Evolutionary conservation across 2,113 vertebrate genomes (phyloP).

Genomic region (Pituophis catenifer): DNA sequence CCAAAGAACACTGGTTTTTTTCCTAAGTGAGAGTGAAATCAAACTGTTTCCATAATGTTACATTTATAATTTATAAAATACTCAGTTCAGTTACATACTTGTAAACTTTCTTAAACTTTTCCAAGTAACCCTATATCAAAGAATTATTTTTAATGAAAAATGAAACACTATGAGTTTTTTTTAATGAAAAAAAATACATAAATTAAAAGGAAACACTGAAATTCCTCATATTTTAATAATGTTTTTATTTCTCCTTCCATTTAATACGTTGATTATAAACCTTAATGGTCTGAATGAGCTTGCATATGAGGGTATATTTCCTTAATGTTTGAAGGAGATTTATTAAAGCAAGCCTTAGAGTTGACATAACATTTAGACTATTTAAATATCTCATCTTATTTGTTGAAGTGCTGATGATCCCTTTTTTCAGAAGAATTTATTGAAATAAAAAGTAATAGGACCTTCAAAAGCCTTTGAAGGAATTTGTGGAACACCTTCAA

Average conservation of each 20-base stretch:
- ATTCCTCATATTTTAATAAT: background rate
- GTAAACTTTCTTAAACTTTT: background rate
- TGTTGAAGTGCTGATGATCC: background rate
- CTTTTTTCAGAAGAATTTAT: background rate
- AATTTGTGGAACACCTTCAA: background rate
- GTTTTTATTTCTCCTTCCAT: background rate
- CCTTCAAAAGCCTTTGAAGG: background rate
- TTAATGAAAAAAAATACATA: background rate
- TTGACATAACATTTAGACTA: background rate
- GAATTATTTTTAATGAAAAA: background rate
- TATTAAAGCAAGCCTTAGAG: background rate
- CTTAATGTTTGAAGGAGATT: background rate
- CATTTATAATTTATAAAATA: background rate
- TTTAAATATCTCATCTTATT: background rate
- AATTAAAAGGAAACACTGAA: background rate
- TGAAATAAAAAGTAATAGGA: background rate
- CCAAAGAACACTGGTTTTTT: slow-evolving; percentile 26
- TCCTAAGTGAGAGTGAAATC: slow-evolving; percentile 5
- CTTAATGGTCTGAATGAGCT: background rate
- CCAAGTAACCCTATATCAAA: background rate
- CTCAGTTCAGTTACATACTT: background rate
- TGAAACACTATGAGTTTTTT: background rate
- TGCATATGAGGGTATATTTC: background rate
- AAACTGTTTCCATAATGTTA: background rate
- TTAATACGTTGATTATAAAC: background rate